phyloP scores from a whole-genome alignment of 2,113 vertebrate species.

The Corynorhinus townsendii region DNA sequence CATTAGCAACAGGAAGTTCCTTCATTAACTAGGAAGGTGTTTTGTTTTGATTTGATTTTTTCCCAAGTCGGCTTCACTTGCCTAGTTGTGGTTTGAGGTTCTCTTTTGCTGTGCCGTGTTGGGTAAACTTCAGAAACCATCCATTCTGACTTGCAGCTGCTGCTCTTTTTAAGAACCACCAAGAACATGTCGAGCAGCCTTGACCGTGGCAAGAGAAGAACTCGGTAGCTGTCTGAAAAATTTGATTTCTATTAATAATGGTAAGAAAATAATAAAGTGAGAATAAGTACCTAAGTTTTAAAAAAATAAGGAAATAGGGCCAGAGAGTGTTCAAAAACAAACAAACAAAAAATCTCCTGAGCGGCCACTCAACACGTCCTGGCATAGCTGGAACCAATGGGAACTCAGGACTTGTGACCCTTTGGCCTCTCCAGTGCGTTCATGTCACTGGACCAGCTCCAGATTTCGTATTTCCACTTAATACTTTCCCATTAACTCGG shows the following conservation, averaged over 20 bases:
- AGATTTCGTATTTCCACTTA: not conserved
- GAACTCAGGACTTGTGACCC: not conserved
- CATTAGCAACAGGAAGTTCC: not conserved
- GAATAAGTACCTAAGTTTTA: not conserved
- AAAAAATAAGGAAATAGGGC: not conserved
- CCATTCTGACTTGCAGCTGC: accelerated
- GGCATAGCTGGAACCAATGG: accelerated
- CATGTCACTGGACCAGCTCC: not conserved
- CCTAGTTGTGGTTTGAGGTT: not conserved
- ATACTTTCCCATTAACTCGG: not conserved
- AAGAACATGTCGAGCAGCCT: not conserved
- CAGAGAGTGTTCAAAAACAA: not conserved
- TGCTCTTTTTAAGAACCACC: not conserved
- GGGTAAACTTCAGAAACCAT: not conserved
- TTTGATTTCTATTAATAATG: not conserved
- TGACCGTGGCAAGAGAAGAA: not conserved
- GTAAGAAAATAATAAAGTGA: not conserved
- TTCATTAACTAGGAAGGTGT: not conserved
- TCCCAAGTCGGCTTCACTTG: not conserved
- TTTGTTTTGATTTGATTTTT: not conserved
- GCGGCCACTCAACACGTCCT: accelerated
- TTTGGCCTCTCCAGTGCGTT: not conserved
- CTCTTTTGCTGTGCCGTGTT: not conserved
- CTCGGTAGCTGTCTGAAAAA: not conserved
- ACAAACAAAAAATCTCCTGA: not conserved